Percentiles rank a stretch among this genome's conserved stretches.
Conservation (phyloP, 2,797 vertebrate species). For the Urocyon cinereoargenteus region DNA sequence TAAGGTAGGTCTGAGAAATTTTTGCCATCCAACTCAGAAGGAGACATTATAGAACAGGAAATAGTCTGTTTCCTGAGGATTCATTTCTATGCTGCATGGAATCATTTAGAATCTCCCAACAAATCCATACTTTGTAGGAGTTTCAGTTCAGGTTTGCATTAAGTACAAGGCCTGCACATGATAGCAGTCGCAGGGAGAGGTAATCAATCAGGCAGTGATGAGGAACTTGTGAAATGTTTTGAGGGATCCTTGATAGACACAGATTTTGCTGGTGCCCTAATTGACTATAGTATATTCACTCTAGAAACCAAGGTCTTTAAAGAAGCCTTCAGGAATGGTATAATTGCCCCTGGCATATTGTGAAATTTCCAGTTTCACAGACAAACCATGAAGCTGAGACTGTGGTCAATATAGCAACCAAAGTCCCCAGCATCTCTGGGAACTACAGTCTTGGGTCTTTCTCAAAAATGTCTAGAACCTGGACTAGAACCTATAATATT, state of each 20-base stretch:
- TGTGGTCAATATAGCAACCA: neutral
- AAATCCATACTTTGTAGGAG: constrained; percentile 39
- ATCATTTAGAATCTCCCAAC: constrained; percentile 64
- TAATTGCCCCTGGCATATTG: neutral
- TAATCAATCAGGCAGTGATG: neutral
- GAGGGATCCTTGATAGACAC: neutral
- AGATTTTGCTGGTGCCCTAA: neutral
- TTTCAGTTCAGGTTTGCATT: constrained; percentile 53
- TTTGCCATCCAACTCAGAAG: neutral
- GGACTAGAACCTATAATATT: neutral
- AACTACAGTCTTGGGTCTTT: neutral
- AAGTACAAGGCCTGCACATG: neutral
- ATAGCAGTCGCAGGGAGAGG: neutral
- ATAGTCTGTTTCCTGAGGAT: neutral
- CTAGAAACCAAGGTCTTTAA: neutral
- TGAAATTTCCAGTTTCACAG: neutral
- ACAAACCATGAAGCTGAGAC: neutral
- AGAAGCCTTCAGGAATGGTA: neutral
- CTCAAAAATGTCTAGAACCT: neutral
- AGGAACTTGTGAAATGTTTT: neutral
- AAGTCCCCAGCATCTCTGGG: neutral
- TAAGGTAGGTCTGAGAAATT: constrained; percentile 4
- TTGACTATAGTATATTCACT: neutral
- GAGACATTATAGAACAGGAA: neutral
- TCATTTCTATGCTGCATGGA: constrained; percentile 59